Percentiles rank a stretch among this genome's conserved stretches.
phyloP scores from a whole-genome alignment of 2,113 vertebrate genomes.

The Podocnemis expansa region DNA sequence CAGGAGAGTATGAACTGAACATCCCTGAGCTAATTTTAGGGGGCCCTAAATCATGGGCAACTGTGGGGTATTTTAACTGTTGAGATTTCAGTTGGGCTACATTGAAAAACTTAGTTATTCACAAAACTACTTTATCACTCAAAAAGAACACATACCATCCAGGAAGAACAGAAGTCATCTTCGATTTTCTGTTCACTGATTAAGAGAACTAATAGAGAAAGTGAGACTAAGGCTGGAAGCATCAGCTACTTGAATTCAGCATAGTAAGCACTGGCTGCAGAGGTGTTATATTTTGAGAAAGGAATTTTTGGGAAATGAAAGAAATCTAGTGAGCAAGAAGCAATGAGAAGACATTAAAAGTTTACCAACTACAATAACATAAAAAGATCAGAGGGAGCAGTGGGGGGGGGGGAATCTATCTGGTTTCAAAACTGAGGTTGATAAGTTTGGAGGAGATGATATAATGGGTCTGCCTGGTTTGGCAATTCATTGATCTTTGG shows the following conservation, averaged over 20 bases:
- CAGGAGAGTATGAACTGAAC: neutral
- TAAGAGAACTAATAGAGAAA: neutral
- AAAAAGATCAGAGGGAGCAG: neutral
- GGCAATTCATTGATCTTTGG: no score
- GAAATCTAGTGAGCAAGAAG: neutral
- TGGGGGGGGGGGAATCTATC: no score
- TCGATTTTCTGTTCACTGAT: neutral
- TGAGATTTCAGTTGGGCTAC: neutral
- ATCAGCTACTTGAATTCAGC: neutral
- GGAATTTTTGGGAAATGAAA: neutral
- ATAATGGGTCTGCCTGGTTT: no score
- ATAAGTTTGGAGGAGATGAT: no score
- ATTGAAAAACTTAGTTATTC: neutral
- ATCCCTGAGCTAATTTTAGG: neutral
- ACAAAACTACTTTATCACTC: neutral
- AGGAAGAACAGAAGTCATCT: neutral
- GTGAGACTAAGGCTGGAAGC: neutral
- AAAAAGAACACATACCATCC: neutral
- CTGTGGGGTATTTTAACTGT: neutral
- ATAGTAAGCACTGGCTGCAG: neutral
- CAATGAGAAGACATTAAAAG: neutral
- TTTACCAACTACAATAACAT: neutral
- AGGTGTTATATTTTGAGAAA: neutral
- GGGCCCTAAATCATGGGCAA: neutral
- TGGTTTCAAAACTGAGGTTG: no score